Conservation (phyloP, 2,797 vertebrate species). For the Potorous gilbertii region DNA sequence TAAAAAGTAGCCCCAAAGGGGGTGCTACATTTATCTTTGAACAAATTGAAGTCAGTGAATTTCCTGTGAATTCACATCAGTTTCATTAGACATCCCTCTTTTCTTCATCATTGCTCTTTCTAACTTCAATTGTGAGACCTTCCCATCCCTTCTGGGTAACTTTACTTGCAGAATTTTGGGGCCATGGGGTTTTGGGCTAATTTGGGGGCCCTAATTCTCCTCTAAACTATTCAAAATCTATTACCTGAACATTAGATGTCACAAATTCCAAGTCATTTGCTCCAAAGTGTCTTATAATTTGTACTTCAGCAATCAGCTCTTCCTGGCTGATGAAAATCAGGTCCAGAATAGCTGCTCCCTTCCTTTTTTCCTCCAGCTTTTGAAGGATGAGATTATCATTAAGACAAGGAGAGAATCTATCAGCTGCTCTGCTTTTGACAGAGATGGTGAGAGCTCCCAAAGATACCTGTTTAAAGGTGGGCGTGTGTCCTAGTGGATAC, state of each 20-base stretch:
- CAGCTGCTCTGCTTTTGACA: neutral
- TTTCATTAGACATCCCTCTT: neutral
- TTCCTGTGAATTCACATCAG: neutral
- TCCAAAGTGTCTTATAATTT: neutral
- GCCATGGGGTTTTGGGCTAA: neutral
- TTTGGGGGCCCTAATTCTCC: neutral
- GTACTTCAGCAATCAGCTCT: neutral
- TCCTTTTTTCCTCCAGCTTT: neutral
- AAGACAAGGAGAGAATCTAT: neutral
- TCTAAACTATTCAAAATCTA: neutral
- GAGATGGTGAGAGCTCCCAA: neutral
- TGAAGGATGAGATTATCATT: neutral
- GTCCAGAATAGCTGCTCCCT: neutral
- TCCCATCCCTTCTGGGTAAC: neutral
- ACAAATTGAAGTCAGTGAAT: neutral
- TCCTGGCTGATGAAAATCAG: neutral
- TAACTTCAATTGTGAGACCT: neutral
- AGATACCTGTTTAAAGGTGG: neutral
- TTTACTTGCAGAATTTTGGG: neutral
- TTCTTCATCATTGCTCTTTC: neutral
- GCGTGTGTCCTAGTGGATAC: neutral
- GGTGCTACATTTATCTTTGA: neutral
- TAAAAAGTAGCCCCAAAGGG: neutral
- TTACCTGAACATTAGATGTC: neutral
- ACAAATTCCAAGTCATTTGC: neutral